Evolutionary conservation across 2,113 vertebrate species (phyloP), one percentile per base, ranked within the genome.

Genomic region (Etheostoma spectabile): DNA sequence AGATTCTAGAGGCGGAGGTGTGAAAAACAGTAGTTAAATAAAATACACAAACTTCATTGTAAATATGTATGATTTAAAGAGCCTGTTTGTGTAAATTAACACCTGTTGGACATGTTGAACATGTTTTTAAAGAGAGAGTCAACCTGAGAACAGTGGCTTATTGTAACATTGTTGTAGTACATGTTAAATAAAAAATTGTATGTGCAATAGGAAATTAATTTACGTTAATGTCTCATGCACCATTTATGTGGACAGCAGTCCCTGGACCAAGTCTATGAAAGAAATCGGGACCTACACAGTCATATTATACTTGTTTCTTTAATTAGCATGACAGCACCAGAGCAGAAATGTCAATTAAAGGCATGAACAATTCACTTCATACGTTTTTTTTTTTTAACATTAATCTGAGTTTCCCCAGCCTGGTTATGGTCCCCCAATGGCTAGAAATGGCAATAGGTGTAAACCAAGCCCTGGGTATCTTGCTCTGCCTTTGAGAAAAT

Each of bases 271-370:
- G 68, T 79, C 33, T 33, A 42, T 16, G 65, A 22, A 56, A 81
- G 55, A 60, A 74, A 83, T 80, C 62, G 65, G 27, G 21, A 46
- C 56, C n/a, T 62, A 35, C 27, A 66, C 51, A 42, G 3, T 64
- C 63, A 64, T 42, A 19, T 53, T 53, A 52, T 10, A 22, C 10
- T 38, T 3, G 0, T 74, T 76, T 68, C 61, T 79, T 82, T 77
- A 88, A 88, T 89, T 84, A 81, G 69, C 73, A 55, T 75, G 70
- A 85, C 81, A 77, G 57, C 68, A 18, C 22, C 38, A 48, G 73
- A 35, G 71, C 73, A 49, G 60, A 85, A 79, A 85, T 52, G 62
- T 74, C 69, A 82, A 80, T 88, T 33, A 30, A 30, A 30, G 30
- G 30, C 30, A 30, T 30, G 30, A 30, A 30, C 30, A 30, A 3